Base-by-base conservation (phyloP, 1,140 invertebrate species). In the Pomacea maculata region DNA sequence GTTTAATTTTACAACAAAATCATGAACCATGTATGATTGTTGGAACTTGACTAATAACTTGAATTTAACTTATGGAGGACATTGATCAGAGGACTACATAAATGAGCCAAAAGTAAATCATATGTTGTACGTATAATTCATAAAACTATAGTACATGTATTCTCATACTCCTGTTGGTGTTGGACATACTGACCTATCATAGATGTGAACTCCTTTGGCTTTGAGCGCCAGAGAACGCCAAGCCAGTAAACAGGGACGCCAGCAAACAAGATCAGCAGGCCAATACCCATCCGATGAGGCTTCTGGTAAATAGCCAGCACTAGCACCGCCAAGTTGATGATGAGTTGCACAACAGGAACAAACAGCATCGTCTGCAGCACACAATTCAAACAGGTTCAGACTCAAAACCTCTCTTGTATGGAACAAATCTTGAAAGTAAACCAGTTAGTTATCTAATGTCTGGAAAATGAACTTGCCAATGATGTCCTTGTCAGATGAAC, bases 211-310 rank as follows among this genome's bases (percentile, higher is more conserved):
- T 82, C 81, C 67, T 91, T 86, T 0, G 96, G 96, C 87, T 96
- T 95, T 54, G 93, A 92, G 87, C 87, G 86, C 87, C 87, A 88
- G 4, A 81, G 82, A 10, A 93, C 86, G 57, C 89, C 90, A 29
- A 92, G 65, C 79, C 91, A 91, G 85, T 93, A 93, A 4, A 93
- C 90, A 12, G 93, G 93, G 55, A 93, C 86, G 63, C 93, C 93
- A 67, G 92, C 88, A 6, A 93, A 84, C 7, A 93, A 90, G 64
- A 94, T 92, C 85, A 95, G 87, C 15, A 95, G 92, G 19, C 96
- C 97, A 86, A 95, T 95, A 6, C 94, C 93, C 63, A 97, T 96
- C 90, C 96, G 95, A 78, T 93, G 92, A 9, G 96, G 96, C 80
- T 94, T 94, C 81, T 95, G 95, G 85, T 95, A 86, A 15, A 89